A percentile compares a stretch with the other conserved stretches of the same genome.
Conservation (phyloP, 2,113 vertebrate species). For the Perca schrenkii region DNA sequence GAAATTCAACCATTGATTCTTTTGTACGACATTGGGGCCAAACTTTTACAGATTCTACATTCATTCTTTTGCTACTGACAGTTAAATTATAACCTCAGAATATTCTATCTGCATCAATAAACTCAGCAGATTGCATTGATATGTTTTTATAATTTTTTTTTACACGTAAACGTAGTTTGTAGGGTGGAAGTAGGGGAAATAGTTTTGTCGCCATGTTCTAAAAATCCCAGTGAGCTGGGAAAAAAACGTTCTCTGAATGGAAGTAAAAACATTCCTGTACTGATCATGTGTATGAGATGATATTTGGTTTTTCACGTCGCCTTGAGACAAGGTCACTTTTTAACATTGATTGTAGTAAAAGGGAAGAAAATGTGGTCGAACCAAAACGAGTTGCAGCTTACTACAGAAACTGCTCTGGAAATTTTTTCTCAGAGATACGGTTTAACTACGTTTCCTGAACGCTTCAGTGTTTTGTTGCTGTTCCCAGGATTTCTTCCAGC, state of each 20-base stretch:
- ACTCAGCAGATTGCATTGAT: neutral
- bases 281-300: neutral
- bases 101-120: neutral
- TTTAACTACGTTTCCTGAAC: neutral
- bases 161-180: neutral
- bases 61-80: neutral
- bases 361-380: neutral
- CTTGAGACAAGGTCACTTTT: neutral
- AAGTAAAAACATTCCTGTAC: neutral
- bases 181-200: neutral
- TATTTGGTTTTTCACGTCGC: neutral
- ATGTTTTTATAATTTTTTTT: neutral
- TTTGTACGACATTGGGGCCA: neutral
- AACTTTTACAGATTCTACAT: neutral
- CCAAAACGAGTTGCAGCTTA: neutral
- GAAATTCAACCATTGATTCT: neutral
- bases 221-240: no score
- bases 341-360: neutral
- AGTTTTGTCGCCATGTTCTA: neutral
- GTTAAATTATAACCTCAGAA: neutral
- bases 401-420: neutral
- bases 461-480: neutral
- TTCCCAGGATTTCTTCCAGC: neutral
- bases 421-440: no score
- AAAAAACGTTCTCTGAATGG: neutral